phyloP scores from a whole-genome alignment of 1,140 invertebrate genomes.

The Acromyrmex charruanus region DNA sequence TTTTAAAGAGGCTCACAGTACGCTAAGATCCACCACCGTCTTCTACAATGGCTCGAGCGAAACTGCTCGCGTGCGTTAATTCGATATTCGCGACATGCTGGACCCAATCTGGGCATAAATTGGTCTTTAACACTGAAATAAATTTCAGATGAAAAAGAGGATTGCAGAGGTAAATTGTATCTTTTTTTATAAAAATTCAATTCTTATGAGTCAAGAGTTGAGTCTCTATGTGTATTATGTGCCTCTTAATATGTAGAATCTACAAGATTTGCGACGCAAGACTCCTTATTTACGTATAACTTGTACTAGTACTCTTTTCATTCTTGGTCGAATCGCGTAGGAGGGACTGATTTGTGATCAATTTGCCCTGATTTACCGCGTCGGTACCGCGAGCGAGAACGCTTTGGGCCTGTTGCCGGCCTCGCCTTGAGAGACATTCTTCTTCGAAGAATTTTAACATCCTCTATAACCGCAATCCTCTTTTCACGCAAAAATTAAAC shows the following conservation, averaged over 20 bases:
- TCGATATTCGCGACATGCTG: constrained; percentile 4
- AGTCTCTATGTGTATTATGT: too few relatives aligned
- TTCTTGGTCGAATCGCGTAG: constrained; percentile 74
- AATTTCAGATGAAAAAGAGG: background rate
- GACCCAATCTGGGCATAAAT: constrained; percentile 17
- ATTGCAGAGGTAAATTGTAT: background rate
- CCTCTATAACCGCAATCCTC: constrained; percentile 32
- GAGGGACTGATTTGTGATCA: constrained; percentile 85
- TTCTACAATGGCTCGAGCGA: constrained; percentile 37
- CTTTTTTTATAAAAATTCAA: background rate
- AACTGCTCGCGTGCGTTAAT: background rate
- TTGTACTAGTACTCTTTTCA: background rate
- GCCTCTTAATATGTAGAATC: background rate
- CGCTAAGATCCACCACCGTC: constrained; percentile 36
- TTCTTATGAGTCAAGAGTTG: background rate
- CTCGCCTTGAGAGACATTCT: constrained; percentile 43
- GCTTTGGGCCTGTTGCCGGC: constrained; percentile 70
- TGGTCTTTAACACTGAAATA: background rate
- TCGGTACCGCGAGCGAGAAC: constrained; percentile 64
- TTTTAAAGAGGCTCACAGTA: constrained; percentile 62
- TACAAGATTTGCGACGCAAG: background rate
- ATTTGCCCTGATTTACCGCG: constrained; percentile 86
- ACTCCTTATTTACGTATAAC: background rate
- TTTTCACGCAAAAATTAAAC: constrained; percentile 63
- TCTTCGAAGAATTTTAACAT: constrained; percentile 63